A percentile compares a stretch with the other conserved stretches of the same genome.
These are phyloP conservation scores for Linurgus olivaceus DNA, from an alignment of 2,797 vertebrate genomes.

Conservation along the genomic window DNA sequence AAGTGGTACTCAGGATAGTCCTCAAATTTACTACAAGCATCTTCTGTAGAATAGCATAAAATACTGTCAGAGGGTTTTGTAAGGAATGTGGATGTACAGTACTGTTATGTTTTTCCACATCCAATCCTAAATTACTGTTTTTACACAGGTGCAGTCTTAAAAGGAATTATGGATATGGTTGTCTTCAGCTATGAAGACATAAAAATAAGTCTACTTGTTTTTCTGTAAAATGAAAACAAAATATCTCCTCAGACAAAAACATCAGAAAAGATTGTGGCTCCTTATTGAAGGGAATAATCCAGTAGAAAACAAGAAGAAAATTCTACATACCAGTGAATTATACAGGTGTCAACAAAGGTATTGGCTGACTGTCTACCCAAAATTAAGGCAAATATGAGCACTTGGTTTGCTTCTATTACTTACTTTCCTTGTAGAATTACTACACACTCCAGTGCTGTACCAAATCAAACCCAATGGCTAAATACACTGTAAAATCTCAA, in stretches of 20 bases:
- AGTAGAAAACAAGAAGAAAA: background rate
- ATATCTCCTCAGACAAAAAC: background rate
- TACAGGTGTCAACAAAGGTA: background rate
- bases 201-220: background rate
- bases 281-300: background rate
- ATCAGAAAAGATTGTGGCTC: background rate
- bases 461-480: background rate
- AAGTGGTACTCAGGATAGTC: background rate
- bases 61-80: background rate
- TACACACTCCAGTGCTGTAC: background rate
- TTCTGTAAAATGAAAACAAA: background rate
- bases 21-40: background rate
- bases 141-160: background rate
- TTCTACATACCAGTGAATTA: background rate
- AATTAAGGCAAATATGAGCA: background rate
- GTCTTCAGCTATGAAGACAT: background rate
- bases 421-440: background rate
- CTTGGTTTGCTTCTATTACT: background rate
- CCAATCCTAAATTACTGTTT: background rate
- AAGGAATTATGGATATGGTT: background rate
- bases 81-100: background rate
- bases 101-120: background rate
- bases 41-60: background rate
- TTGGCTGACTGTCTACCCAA: background rate
- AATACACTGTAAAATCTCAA: background rate